These are phyloP conservation scores for Porites rus DNA, from an alignment of 92 coral and sea anemone species.

Conservation along the genomic window DNA sequence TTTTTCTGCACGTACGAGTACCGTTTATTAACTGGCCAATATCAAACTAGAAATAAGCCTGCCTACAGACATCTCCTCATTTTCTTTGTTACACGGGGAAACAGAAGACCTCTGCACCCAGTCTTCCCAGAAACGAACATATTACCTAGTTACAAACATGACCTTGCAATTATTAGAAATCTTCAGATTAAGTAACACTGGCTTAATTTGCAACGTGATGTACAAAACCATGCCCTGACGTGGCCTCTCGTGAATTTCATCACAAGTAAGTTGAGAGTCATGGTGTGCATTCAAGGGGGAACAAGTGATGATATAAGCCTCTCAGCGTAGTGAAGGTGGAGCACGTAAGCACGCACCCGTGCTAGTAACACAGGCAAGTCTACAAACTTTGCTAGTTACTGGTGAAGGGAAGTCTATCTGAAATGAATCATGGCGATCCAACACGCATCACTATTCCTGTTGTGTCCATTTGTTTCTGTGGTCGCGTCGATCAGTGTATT, in stretches of 20 bases:
- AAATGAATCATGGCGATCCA: not conserved
- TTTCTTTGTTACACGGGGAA: no score
- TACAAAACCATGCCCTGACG: no score
- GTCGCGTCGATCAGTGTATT: not conserved
- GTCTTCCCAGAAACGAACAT: no score
- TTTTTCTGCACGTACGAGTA: no score
- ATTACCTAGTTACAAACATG: no score
- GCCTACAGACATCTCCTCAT: no score
- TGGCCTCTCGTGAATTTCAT: not conserved
- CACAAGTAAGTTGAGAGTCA: not conserved
- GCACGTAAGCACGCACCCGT: not conserved
- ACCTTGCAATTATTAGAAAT: no score
- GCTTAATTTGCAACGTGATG: no score
- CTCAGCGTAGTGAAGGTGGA: not conserved
- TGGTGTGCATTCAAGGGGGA: not conserved
- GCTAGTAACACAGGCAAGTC: not conserved
- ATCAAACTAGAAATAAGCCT: no score
- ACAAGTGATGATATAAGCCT: not conserved
- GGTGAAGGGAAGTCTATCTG: not conserved
- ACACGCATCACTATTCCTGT: not conserved
- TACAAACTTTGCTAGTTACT: not conserved
- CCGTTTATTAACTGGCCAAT: no score
- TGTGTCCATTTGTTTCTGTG: not conserved
- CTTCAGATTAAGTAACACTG: no score
- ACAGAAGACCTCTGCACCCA: no score